phyloP scores from a whole-genome alignment of 2,888 invertebrate species.

The Schizaphis graminum region DNA sequence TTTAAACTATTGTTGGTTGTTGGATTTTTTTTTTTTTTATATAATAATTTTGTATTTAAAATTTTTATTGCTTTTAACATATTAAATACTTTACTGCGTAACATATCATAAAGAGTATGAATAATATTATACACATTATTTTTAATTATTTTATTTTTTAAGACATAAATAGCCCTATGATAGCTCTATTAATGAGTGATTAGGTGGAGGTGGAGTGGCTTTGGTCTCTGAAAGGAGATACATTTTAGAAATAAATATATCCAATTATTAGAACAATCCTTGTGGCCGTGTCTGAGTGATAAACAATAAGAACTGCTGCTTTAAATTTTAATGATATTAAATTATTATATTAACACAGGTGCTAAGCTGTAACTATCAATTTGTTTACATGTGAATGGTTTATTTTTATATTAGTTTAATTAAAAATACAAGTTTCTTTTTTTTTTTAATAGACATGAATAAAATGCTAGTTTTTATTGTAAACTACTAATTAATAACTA shows the following conservation, averaged over 20 bases:
- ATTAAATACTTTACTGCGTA: conserved; percentile 25
- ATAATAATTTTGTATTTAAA: conserved; percentile 33
- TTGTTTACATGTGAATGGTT: not conserved
- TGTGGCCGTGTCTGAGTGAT: not conserved
- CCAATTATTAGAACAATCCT: not conserved
- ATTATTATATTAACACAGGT: not conserved
- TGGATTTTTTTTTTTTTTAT: conserved; percentile 46
- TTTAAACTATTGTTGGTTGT: conserved; percentile 40
- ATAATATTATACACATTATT: not conserved
- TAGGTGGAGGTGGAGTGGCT: not conserved
- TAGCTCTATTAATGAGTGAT: not conserved
- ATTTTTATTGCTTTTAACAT: conserved; percentile 41
- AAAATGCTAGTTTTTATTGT: not conserved
- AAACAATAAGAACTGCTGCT: not conserved
- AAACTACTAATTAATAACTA: not conserved
- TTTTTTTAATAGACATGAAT: not conserved
- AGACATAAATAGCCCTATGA: not conserved
- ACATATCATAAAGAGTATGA: not conserved
- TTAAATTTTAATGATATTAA: not conserved
- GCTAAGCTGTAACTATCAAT: not conserved
- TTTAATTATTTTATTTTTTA: not conserved
- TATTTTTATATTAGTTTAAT: not conserved
- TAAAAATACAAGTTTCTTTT: not conserved
- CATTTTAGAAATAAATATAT: not conserved
- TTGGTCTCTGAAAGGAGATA: not conserved